Base-by-base conservation (phyloP, 1,140 invertebrate genomes). In the Saccostrea cuccullata region DNA sequence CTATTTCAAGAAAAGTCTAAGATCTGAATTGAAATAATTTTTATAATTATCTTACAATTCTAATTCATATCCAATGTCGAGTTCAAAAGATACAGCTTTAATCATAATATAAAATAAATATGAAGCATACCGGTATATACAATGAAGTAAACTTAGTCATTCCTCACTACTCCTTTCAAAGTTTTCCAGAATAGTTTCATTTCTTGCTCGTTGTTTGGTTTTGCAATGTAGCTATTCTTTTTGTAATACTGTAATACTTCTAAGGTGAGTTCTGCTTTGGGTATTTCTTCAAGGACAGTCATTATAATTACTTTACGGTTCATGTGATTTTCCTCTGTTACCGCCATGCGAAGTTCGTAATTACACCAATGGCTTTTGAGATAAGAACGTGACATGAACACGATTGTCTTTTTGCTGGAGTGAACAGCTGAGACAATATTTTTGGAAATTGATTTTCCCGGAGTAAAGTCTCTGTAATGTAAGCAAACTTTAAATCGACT, bases 301-400 rank as follows among this genome's bases (percentile, higher is more conserved):
- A 84, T 55, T 20, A 84, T 56, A 30, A 84, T 56, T 17, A 84
- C 36, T n/a, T 55, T 55, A 12, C 82, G 8, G 26, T 56, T 26
- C 55, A n/a, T 55, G n/a, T 84, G 36, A 3, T 9, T n/a, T 23
- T 84, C 40, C 40, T 84, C 40, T 56, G 40, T 56, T 11, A 55
- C 47, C 23, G 82, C 36, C 82, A 84, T 84, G 20, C 47, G 82
- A 15, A 84, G 30, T 84, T 84, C 82, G 47, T 84, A 84, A n/a
- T 84, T 84, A 55, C 82, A 84, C 82, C 82, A 84, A 17, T 47
- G 36, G 30, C 82, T 84, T 55, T 55, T 84, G 9, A 84, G 82
- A 56, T 55, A 84, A 12, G 82, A 40, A n/a, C 20, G 82, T 11
- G 82, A 84, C 40, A 84, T n/a, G 12, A 84, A 55, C 17, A 84